These are phyloP conservation scores for Muntiacus muntjak DNA, from an alignment of 2,113 vertebrate species.

Conservation along the genomic window DNA sequence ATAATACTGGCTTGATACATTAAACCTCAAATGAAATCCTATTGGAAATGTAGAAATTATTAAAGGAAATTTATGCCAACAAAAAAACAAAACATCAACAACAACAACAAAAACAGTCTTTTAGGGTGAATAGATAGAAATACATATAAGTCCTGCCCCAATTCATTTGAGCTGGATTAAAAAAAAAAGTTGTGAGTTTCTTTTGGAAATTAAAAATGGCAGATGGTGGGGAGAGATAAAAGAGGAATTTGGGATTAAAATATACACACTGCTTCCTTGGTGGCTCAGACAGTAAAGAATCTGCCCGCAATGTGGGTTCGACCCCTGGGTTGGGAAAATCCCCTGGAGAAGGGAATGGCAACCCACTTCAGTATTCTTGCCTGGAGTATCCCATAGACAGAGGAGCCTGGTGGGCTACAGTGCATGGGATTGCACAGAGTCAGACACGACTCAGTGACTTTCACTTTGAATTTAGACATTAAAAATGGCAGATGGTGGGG, in stretches of 20 bases:
- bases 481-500: neutral
- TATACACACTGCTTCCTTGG: neutral
- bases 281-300: neutral
- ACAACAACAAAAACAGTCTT: neutral
- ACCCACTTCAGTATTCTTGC: neutral
- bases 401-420: neutral
- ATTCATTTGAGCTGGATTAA: neutral
- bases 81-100: too few relatives aligned
- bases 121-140: neutral
- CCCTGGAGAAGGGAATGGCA: neutral
- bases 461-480: neutral
- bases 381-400: neutral
- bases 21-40: too few relatives aligned
- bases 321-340: neutral
- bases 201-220: neutral
- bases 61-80: too few relatives aligned
- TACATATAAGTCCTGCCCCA: neutral
- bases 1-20: too few relatives aligned
- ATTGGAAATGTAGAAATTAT: too few relatives aligned
- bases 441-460: neutral
- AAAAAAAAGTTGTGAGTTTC: neutral
- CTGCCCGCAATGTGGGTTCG: neutral
- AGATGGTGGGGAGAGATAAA: neutral
- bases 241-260: neutral
- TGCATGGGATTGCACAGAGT: neutral